phyloP scores from a whole-genome alignment of 2,888 invertebrate species.

The Trypoxylon attenuatum region DNA sequence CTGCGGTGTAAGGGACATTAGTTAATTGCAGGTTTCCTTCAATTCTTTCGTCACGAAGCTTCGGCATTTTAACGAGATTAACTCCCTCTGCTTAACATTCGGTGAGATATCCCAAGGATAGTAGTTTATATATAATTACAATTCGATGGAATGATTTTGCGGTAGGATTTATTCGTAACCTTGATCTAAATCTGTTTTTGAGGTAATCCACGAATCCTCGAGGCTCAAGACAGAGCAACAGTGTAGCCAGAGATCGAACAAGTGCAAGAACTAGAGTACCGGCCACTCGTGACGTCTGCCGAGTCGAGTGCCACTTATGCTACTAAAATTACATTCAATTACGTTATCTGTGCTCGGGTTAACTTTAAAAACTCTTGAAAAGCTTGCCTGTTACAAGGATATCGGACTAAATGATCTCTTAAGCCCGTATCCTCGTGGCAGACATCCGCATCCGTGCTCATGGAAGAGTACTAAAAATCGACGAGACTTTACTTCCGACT shows the following conservation, averaged over 20 bases:
- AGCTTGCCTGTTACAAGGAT: conserved; percentile 58
- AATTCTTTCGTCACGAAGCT: background rate
- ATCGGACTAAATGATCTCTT: conserved; percentile 62
- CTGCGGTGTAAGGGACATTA: conserved; percentile 51
- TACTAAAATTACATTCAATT: conserved; percentile 74
- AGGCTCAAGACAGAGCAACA: conserved; percentile 36
- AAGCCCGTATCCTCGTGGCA: conserved; percentile 48
- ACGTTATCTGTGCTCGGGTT: conserved; percentile 70
- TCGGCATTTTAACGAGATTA: background rate
- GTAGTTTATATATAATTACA: background rate
- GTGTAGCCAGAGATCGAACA: conserved; percentile 58
- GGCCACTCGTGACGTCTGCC: conserved; percentile 73
- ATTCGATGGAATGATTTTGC: conserved; percentile 4
- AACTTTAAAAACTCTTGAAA: conserved; percentile 69
- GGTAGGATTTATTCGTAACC: conserved; percentile 33
- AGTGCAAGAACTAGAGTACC: conserved; percentile 66
- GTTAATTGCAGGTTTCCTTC: conserved; percentile 52
- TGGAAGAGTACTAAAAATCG: conserved; percentile 18
- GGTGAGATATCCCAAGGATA: too few species aligned
- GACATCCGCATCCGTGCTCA: conserved; percentile 39
- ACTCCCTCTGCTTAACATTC: too few species aligned
- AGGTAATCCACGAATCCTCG: conserved; percentile 39
- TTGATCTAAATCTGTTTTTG: conserved; percentile 55
- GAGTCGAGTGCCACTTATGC: conserved; percentile 73
- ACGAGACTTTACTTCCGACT: too few species aligned